phyloP scores from a whole-genome alignment of 2,888 invertebrate species.

The Rotaria macrura region DNA sequence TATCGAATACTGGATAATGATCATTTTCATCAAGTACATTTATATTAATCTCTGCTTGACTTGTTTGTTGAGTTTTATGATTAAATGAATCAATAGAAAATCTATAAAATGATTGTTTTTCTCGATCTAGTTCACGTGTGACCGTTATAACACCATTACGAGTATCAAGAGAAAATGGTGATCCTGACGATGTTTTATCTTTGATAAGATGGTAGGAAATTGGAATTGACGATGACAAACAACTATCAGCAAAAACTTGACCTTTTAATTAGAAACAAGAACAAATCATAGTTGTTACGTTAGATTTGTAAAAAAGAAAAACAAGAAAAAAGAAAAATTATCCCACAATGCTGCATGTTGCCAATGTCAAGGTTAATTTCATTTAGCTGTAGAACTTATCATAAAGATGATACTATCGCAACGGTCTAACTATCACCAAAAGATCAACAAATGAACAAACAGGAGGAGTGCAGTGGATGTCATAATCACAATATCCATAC shows the following conservation, averaged over 20 bases:
- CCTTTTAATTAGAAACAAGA: background rate
- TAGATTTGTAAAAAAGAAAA: no score
- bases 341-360: no score
- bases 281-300: no score
- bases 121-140: background rate
- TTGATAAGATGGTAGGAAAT: background rate
- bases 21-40: constrained; percentile 9
- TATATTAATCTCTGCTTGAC: background rate
- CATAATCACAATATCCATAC: no score
- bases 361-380: no score
- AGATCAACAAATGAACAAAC: no score
- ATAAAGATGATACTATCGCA: no score
- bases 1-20: constrained; percentile 8
- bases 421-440: no score
- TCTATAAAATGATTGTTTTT: background rate
- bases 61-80: background rate
- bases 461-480: no score
- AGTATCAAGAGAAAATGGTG: background rate
- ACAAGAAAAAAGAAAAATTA: no score
- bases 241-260: background rate
- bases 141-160: background rate
- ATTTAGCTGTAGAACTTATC: no score
- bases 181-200: background rate
- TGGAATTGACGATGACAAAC: background rate
- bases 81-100: background rate